These are phyloP conservation scores for Odontophorus gujanensis DNA, from an alignment of 2,113 vertebrate species.

Conservation along the genomic window DNA sequence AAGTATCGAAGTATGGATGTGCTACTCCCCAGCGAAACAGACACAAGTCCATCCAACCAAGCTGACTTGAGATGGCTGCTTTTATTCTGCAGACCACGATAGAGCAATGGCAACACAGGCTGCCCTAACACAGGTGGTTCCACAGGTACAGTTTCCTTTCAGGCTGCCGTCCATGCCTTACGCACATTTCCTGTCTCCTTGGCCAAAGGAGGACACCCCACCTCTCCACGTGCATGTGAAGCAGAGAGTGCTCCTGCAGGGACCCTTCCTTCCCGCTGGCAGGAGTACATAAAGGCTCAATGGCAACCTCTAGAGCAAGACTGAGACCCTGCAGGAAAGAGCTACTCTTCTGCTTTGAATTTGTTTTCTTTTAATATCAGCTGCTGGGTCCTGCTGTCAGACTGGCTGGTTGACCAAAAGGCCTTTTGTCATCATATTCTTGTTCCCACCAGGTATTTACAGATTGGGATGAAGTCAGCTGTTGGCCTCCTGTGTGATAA, in stretches of 20 bases:
- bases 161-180: neutral
- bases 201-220: neutral
- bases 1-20: neutral
- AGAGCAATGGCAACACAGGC: rapidly evolving
- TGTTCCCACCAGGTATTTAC: neutral
- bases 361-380: neutral
- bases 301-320: neutral
- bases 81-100: neutral
- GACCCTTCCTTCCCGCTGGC: neutral
- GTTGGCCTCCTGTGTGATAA: neutral
- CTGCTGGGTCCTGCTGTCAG: neutral
- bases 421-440: neutral
- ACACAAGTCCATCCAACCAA: neutral
- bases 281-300: neutral
- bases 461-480: neutral
- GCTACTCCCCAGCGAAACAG: neutral
- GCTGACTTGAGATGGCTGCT: neutral
- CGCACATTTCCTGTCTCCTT: neutral
- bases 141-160: neutral
- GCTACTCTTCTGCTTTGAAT: neutral
- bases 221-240: neutral
- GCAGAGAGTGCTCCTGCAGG: neutral
- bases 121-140: rapidly evolving
- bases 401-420: neutral
- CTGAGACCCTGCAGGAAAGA: neutral